These are phyloP conservation scores for Heteromormyrus szaboi DNA, from an alignment of 2,797 vertebrate species.

Conservation along the genomic window DNA sequence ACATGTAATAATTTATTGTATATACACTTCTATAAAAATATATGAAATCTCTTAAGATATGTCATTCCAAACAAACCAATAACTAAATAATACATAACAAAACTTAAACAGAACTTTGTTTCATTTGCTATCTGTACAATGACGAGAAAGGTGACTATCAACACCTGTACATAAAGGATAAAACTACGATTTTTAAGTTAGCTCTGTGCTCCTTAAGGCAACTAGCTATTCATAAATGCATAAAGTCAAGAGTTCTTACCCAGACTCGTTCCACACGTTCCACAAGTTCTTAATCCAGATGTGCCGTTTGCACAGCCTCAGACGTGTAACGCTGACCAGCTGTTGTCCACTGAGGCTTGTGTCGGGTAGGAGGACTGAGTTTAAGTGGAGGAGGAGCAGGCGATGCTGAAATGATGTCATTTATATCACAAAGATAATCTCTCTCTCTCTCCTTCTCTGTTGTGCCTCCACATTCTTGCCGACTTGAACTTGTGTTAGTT, in stretches of 20 bases:
- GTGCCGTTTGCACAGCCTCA: slow-evolving; percentile 25
- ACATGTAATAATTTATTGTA: neutral
- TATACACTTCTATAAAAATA: neutral
- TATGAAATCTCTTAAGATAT: neutral
- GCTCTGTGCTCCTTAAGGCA: neutral
- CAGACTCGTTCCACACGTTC: slow-evolving; percentile 33
- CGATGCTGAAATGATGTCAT: slow-evolving; percentile 51
- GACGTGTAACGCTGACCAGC: slow-evolving; percentile 28
- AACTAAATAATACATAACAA: neutral
- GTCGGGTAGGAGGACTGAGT: slow-evolving; percentile 27
- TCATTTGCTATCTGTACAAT: neutral
- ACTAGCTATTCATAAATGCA: neutral
- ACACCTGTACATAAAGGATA: neutral
- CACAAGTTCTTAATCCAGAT: slow-evolving; percentile 39
- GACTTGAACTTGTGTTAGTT: neutral
- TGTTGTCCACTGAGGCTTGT: slow-evolving; percentile 22
- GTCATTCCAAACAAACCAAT: neutral
- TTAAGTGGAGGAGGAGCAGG: slow-evolving; percentile 31
- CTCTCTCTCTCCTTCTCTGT: slow-evolving; percentile 7
- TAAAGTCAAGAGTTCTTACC: slow-evolving; percentile 36
- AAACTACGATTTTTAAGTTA: neutral
- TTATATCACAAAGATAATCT: slow-evolving; percentile 27
- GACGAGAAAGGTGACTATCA: neutral
- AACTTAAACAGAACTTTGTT: neutral
- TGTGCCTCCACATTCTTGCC: neutral